A percentile compares a stretch with the other conserved stretches of the same genome.
Conservation (phyloP, 2,888 invertebrate genomes). For the Cephalotes varians region DNA sequence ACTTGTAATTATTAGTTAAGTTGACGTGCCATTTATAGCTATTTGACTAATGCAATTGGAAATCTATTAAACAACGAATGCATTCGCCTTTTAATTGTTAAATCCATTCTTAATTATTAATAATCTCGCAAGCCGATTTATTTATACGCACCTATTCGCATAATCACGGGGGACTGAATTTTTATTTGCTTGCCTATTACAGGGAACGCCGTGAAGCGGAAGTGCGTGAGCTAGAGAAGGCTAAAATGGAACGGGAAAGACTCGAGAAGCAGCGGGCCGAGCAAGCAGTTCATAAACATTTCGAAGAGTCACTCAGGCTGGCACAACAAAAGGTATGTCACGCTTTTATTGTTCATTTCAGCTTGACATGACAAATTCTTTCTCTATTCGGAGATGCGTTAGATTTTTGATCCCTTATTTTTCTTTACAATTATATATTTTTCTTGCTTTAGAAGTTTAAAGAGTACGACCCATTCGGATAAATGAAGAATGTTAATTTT, state of each 20-base stretch:
- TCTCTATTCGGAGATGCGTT: too few relatives aligned
- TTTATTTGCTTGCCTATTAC: conserved; percentile 61
- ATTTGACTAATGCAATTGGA: neutral
- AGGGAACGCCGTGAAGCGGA: conserved; percentile 91
- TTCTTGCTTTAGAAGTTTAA: too few relatives aligned
- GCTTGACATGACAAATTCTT: neutral
- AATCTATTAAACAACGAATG: too few relatives aligned
- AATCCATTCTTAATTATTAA: conserved; percentile 24
- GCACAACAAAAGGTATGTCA: conserved; percentile 91
- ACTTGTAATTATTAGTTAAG: neutral
- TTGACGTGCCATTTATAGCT: neutral
- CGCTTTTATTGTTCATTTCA: conserved; percentile 66
- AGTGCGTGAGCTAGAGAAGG: conserved; percentile 88
- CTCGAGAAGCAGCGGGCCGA: conserved; percentile 88
- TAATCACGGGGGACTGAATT: conserved; percentile 17
- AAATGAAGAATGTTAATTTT: neutral
- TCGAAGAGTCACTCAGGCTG: conserved; percentile 94
- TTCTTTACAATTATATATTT: neutral
- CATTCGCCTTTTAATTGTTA: neutral
- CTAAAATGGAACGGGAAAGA: conserved; percentile 87
- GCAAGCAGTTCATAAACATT: conserved; percentile 94
- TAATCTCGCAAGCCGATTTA: neutral
- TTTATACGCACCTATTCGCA: conserved; percentile 33
- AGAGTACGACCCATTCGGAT: neutral
- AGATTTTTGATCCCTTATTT: neutral